Evolutionary conservation across 1,140 invertebrate genomes (phyloP).

Genomic region (Drosophila hydei): DNA sequence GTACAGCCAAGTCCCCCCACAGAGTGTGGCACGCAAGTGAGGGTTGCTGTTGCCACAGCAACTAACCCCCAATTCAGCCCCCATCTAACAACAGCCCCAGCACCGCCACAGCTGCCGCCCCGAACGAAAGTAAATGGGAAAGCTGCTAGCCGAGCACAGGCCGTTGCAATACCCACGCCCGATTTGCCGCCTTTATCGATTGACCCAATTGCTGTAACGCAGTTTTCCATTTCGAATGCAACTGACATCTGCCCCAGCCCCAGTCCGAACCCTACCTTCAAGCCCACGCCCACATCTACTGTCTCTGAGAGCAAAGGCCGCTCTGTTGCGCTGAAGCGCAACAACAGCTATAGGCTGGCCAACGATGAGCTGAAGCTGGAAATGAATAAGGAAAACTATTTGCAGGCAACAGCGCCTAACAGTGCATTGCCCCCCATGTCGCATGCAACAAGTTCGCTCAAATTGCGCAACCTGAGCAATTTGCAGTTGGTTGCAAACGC

Average conservation of each 20-base stretch:
- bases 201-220: conserved; percentile 79
- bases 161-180: conserved; percentile 11
- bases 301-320: conserved; percentile 27
- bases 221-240: conserved; percentile 68
- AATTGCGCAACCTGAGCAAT: conserved; percentile 49
- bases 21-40: conserved; percentile 45
- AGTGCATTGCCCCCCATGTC: conserved; percentile 65
- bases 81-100: conserved; percentile 5
- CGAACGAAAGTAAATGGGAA: conserved; percentile 69
- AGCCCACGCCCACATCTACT: not conserved
- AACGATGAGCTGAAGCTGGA: conserved; percentile 85
- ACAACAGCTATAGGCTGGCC: conserved; percentile 93
- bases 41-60: conserved; percentile 55
- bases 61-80: conserved; percentile 35
- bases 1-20: conserved; percentile 57
- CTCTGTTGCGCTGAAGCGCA: conserved; percentile 87
- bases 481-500: conserved; percentile 18
- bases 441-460: conserved; percentile 74
- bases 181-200: conserved; percentile 64
- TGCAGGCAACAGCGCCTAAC: conserved; percentile 5
- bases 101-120: conserved; percentile 56
- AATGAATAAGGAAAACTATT: conserved; percentile 76
- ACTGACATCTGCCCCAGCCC: conserved; percentile 14
- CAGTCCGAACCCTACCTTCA: conserved; percentile 15
- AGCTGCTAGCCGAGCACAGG: conserved; percentile 4